Evolutionary conservation across 2,888 invertebrate species (phyloP).

Genomic region (Notodonta dromedarius): DNA sequence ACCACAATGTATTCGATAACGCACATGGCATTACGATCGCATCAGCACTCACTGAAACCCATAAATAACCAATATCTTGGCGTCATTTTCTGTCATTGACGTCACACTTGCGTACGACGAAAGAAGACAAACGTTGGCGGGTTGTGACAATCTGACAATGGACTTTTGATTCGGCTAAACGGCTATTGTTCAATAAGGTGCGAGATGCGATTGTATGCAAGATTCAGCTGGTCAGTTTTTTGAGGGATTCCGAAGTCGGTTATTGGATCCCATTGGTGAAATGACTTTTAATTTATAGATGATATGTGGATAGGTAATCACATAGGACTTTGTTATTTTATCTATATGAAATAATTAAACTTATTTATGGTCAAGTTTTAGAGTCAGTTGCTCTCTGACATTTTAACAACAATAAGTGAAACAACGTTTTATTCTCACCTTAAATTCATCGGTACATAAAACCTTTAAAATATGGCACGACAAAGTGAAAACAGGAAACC

Average conservation of each 20-base stretch:
- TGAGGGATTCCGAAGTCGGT: background rate
- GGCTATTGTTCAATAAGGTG: slow-evolving; percentile 1
- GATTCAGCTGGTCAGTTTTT: background rate
- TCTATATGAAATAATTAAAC: no score
- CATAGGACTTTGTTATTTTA: no score
- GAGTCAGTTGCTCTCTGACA: background rate
- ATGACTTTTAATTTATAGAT: no score
- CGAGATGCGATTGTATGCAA: background rate
- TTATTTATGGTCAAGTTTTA: no score
- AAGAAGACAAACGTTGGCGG: slow-evolving; percentile 21
- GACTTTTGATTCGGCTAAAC: background rate
- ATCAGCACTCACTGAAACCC: slow-evolving; percentile 39
- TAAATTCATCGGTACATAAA: background rate
- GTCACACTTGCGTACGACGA: slow-evolving; percentile 18
- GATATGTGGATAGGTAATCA: no score
- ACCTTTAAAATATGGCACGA: background rate
- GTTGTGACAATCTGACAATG: slow-evolving; percentile 15
- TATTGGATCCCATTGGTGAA: no score
- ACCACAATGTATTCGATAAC: slow-evolving; percentile 4
- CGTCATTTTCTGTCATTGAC: slow-evolving; percentile 30
- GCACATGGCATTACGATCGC: slow-evolving; percentile 20
- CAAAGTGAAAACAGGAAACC: background rate
- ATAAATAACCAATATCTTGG: slow-evolving; percentile 42
- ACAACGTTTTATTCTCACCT: background rate
- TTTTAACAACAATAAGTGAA: background rate